Evolutionary conservation across 2,113 vertebrate genomes (phyloP), one percentile per base, ranked within the genome.

Genomic region (Anarrhichthys ocellatus): DNA sequence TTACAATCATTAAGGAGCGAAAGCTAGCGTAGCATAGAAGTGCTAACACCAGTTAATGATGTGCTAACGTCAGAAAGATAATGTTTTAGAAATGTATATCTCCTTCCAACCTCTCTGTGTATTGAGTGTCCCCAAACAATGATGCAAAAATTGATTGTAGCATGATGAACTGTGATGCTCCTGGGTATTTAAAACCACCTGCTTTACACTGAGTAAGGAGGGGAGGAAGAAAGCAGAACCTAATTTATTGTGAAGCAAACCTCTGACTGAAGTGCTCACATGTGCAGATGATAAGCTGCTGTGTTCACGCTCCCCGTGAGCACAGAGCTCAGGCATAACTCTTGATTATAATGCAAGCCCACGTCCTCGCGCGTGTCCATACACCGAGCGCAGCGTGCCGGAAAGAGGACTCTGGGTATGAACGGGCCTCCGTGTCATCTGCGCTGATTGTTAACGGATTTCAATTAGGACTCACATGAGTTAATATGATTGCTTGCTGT

Each of bases 401-500:
- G 61, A 85, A 20, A 58, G 66, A 71, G 24, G 50, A 58, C 75
- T 80, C 1, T 13, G 61, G 64, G 69, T 82, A 78, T 81, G 81
- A 79, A 66, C 52, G 76, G 27, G 34, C 34, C 66, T 56, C 69
- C 79, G 6, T 18, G 56, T 88, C 87, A 88, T 87, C 79, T 64
- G 69, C 27, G 54, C 40, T 93, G 88, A 93, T 91, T 91, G 91
- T 88, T 87, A 91, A 89, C 81, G 58, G 88, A 93, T 94, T 93
- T 91, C 91, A 91, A 94, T 94, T 93, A 91, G 73, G 80, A 87
- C 89, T 92, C 86, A 80, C 67, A 84, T 81, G 78, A 91, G 89
- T 92, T 93, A 89, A 92, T 93, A 92, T 92, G 89, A 92, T 90
- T 89, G 88, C 90, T 92, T 78, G 82, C 86, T 91, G 90, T 91